These are phyloP conservation scores for Stenolophus ochropezus DNA, from an alignment of 2,888 invertebrate genomes.

Conservation along the genomic window DNA sequence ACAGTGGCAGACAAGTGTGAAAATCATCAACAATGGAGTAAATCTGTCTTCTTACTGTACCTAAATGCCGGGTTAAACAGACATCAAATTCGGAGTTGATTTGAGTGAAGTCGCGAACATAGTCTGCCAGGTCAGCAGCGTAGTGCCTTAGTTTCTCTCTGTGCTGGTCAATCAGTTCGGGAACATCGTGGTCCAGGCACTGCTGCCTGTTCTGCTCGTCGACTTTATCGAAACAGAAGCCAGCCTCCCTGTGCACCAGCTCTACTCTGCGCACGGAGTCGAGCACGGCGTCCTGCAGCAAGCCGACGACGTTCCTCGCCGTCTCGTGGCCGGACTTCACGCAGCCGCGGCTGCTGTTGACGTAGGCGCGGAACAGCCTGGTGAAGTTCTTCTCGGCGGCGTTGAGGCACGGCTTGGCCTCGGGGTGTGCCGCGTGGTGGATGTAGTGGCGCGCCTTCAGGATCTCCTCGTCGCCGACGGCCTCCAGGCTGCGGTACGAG, in stretches of 20 bases:
- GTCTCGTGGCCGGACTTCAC: neutral
- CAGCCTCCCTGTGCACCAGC: neutral
- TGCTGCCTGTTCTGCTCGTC: neutral
- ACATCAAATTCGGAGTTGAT: constrained; percentile 21
- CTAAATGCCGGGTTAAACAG: neutral
- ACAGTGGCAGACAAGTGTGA: neutral
- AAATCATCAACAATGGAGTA: neutral
- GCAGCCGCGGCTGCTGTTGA: neutral
- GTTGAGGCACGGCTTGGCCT: neutral
- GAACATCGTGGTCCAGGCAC: neutral
- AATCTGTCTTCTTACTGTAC: neutral
- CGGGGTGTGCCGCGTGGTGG: neutral
- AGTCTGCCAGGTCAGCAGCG: neutral
- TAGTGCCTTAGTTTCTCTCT: neutral
- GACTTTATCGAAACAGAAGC: neutral
- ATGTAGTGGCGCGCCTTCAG: neutral
- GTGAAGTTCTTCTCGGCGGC: constrained; percentile 1
- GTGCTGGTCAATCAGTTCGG: neutral
- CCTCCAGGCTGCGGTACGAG: neutral
- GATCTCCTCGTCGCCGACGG: neutral
- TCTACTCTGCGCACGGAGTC: neutral
- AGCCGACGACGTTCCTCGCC: neutral
- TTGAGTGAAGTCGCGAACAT: neutral
- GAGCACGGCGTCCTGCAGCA: too few species aligned
- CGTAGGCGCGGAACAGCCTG: neutral